Conservation (phyloP, 2,797 vertebrate genomes). For the Sphaeramia orbicularis region DNA sequence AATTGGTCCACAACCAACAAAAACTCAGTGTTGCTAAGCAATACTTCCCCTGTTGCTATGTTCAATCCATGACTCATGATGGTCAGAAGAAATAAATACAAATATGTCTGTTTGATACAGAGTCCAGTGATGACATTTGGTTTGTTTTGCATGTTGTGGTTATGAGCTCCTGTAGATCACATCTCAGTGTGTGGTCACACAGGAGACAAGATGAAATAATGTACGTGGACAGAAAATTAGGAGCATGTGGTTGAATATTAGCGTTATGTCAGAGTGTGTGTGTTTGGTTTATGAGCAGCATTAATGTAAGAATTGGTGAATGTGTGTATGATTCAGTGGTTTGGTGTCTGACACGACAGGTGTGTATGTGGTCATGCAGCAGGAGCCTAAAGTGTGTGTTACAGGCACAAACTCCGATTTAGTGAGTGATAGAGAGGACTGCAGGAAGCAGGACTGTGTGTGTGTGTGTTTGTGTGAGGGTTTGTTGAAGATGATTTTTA, state of each 20-base stretch:
- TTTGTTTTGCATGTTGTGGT: conserved; percentile 38
- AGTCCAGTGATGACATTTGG: conserved; percentile 40
- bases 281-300: neutral
- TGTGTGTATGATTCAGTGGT: conserved; percentile 37
- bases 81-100: conserved; percentile 46
- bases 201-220: conserved; percentile 52
- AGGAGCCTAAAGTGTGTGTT: conserved; percentile 32
- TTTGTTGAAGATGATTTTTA: conserved; percentile 73
- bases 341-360: conserved; percentile 44
- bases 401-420: conserved; percentile 50
- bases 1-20: conserved; percentile 22
- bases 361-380: conserved; percentile 31
- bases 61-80: conserved; percentile 28
- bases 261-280: conserved; percentile 4
- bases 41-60: conserved; percentile 28
- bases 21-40: conserved; percentile 36
- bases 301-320: neutral
- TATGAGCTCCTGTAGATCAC: conserved; percentile 32
- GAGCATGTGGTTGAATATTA: neutral
- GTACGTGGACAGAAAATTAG: conserved; percentile 20
- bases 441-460: conserved; percentile 40
- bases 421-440: conserved; percentile 49
- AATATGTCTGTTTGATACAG: conserved; percentile 30
- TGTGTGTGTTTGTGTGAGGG: conserved; percentile 27
- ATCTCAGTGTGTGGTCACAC: conserved; percentile 57